Evolutionary conservation across 1,140 invertebrate genomes (phyloP), one percentile per base, ranked within the genome.

Genomic region (Harpegnathos saltator): DNA sequence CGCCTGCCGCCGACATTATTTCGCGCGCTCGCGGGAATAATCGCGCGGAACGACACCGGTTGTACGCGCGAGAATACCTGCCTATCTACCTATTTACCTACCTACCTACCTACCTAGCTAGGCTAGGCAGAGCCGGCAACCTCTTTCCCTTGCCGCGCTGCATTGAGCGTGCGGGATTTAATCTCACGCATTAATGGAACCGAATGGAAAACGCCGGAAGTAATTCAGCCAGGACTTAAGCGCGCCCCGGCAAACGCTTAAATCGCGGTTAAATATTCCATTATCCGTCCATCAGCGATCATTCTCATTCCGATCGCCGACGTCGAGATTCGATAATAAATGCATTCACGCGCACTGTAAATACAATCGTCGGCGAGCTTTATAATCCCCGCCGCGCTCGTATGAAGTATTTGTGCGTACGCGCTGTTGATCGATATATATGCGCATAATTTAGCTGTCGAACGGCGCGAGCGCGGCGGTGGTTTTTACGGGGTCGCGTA

Each of bases 271-370:
- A 54, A 69, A 71, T 72, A 78, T 84, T 81, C 66, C 68, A 59
- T 29, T 50, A 77, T 58, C 66, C 85, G 69, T 73, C 74, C 81
- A 84, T 88, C 86, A 81, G 56, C 52, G 75, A 87, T 84, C 74
- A 87, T 87, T 87, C 63, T 81, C 73, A 59, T 69, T 86, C 54
- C 52, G 54, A 84, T 84, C 58, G 38, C 38, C 19, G 38, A 75
- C 48, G 50, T 58, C 50, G 83, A 80, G 80, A 88, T 84, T 81
- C 82, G 68, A 62, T 83, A 83, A 63, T 56, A 48, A 52, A 59
- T 61, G 63, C 65, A 75, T 81, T 62, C 61, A 81, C 63, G 85
- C 84, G 74, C 33, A 66, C 54, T 58, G 58, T 80, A 66, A 69
- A 73, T 85, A 78, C 75, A 52, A 24, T 24, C 63, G 56, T 52